Conservation (phyloP, 2,888 invertebrate genomes). For the Phlogophora meticulosa region DNA sequence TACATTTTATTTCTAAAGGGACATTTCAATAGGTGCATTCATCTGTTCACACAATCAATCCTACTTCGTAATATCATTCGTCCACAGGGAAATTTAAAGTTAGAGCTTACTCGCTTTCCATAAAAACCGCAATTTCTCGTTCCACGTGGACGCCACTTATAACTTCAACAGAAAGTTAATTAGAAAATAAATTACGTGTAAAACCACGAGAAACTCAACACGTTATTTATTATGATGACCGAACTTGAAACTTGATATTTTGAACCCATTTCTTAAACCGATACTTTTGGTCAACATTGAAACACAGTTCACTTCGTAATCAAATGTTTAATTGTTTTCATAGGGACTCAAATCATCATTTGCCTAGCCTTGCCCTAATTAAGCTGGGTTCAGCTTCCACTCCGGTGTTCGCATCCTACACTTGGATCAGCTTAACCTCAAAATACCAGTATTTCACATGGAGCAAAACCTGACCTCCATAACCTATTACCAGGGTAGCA, state of each 20-base stretch:
- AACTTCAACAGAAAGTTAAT: slow-evolving; percentile 27
- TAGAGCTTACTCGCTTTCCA: slow-evolving; percentile 1
- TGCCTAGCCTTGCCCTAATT: no score
- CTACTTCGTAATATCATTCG: slow-evolving; percentile 6
- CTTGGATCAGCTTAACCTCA: no score
- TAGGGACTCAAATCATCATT: neutral
- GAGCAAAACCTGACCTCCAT: no score
- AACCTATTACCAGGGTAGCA: no score
- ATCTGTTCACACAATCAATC: no score
- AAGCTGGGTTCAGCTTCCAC: no score
- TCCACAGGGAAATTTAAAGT: slow-evolving; percentile 28
- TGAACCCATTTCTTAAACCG: neutral
- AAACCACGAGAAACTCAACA: neutral
- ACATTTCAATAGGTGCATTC: no score
- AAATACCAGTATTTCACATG: no score
- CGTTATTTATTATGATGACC: neutral
- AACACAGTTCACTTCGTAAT: neutral
- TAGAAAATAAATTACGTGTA: slow-evolving; percentile 16
- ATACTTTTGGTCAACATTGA: neutral
- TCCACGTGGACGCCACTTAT: slow-evolving; percentile 7
- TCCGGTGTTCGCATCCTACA: no score
- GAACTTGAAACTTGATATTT: neutral
- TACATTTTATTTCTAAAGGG: no score
- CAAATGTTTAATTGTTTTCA: neutral
- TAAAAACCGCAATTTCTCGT: slow-evolving; percentile 36